These are phyloP conservation scores for Amblyjoppa fuscipennis DNA, from an alignment of 2,888 invertebrate genomes.

Conservation along the genomic window DNA sequence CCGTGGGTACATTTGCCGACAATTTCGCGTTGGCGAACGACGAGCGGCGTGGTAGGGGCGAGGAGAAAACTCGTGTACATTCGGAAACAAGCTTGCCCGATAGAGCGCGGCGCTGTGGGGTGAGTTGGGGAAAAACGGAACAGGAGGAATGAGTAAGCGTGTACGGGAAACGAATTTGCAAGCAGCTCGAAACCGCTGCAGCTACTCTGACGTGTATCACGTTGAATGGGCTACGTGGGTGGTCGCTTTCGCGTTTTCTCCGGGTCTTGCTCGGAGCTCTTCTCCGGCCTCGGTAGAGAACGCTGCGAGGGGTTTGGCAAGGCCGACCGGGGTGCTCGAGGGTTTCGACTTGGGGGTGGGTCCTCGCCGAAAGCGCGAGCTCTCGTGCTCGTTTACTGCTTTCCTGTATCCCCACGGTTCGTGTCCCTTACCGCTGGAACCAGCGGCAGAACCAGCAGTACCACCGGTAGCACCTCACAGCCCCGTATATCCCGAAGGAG, in stretches of 20 bases:
- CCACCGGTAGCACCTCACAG: neutral
- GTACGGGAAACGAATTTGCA: slow-evolving; percentile 61
- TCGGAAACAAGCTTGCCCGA: slow-evolving; percentile 48
- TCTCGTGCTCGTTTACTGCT: slow-evolving; percentile 76
- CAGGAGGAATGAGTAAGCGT: slow-evolving; percentile 24
- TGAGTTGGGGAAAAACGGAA: slow-evolving; percentile 9
- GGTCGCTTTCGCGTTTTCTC: slow-evolving; percentile 49
- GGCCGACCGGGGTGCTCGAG: slow-evolving; percentile 6
- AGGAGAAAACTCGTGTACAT: slow-evolving; percentile 19
- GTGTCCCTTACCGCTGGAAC: slow-evolving; percentile 51
- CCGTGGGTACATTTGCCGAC: slow-evolving; percentile 21
- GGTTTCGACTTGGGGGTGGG: slow-evolving; percentile 39
- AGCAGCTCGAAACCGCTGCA: slow-evolving; percentile 35
- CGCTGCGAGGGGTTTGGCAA: slow-evolving; percentile 32
- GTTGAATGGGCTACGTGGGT: slow-evolving; percentile 57
- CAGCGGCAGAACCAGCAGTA: neutral
- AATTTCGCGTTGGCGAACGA: slow-evolving; percentile 13
- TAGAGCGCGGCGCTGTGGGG: slow-evolving; percentile 15
- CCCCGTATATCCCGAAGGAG: slow-evolving; percentile 19
- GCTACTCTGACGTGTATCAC: slow-evolving; percentile 56
- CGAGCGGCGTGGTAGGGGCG: neutral
- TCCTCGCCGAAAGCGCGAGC: slow-evolving; percentile 30
- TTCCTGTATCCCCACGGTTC: slow-evolving; percentile 71
- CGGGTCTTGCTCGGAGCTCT: slow-evolving; percentile 11
- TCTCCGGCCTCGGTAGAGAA: slow-evolving; percentile 40